A percentile compares a stretch with the other conserved stretches of the same genome.
Conservation (phyloP, 1,140 invertebrate genomes). For the Trachymyrmex cornetzi region DNA sequence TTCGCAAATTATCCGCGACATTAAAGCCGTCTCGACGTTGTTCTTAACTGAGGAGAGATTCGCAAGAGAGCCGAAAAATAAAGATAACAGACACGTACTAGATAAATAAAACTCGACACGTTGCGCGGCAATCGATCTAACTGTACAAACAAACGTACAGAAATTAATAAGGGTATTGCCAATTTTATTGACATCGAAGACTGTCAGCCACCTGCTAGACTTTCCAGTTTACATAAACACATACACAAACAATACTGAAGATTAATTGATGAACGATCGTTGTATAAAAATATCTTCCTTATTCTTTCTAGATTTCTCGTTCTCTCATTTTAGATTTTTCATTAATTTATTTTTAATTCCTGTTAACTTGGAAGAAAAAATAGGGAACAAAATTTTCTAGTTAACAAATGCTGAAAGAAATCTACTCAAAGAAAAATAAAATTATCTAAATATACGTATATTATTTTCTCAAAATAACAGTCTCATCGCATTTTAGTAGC, state of each 20-base stretch:
- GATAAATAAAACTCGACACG: constrained; percentile 33
- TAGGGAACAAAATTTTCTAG: not conserved
- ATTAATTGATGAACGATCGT: constrained; percentile 57
- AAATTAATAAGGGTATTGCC: not conserved
- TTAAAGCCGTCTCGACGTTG: not conserved
- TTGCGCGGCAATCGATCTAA: constrained; percentile 4
- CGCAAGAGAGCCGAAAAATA: not conserved
- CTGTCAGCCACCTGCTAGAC: constrained; percentile 51
- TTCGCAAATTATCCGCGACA: not conserved
- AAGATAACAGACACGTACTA: not conserved
- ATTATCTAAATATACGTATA: not conserved
- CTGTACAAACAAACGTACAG: not conserved
- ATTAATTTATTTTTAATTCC: not conserved
- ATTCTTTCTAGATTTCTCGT: not conserved
- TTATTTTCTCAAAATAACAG: not conserved
- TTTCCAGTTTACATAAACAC: not conserved
- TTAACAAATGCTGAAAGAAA: not conserved
- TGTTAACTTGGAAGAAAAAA: not conserved
- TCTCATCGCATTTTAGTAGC: not conserved
- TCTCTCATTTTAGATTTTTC: constrained; percentile 7
- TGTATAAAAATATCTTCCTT: constrained; percentile 69
- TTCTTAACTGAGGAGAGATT: constrained; percentile 5
- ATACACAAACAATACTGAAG: not conserved
- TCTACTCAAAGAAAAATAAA: not conserved
- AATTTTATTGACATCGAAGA: constrained; percentile 40